Base-by-base conservation (phyloP, 2,888 invertebrate species). In the Hetaerina titia region DNA sequence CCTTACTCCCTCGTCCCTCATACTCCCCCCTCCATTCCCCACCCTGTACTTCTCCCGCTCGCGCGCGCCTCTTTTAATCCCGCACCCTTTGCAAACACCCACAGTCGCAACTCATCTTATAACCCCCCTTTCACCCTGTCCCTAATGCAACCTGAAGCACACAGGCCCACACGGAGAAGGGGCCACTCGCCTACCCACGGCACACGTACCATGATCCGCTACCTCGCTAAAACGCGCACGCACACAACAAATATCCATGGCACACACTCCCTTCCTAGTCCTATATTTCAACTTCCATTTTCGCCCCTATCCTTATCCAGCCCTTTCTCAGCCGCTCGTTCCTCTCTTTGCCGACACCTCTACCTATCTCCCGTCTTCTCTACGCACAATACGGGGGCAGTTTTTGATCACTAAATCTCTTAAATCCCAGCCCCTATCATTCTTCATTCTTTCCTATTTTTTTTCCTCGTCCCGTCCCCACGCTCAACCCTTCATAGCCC, bases 391-490 rank as follows among this genome's bases (percentile, higher is more conserved):
- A 69, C 31, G 25, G 90, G 90, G 90, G 90, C 63, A 90, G 90
- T 64, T 90, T 89, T 90, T 90, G 90, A 90, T 64, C 90, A 90
- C 64, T 90, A 90, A 90, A 64, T 64, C 90, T 45, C 31, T 90
- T 64, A 90, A 90, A 31, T 64, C 64, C 58, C 45, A 31, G 45
- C 19, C 58, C 64, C 31, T 31, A 22, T 17, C 90, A 90, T 64
- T 19, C 63, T 90, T 90, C 90, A 90, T 90, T 90, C 90, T n/a
- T 90, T 45, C 90, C 63, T 19, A 90, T 90, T 90, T 90, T 90
- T 45, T 45, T 90, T 64, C 64, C 63, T 31, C 19, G 58, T 56
- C 57, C 88, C 88, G 45, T 45, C 17, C 31, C 45, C 88, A 11
- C 17, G 8, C 57, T 57, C 89, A 13, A 5, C 57, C 56, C 89